Evolutionary conservation across 2,113 vertebrate genomes (phyloP).

Genomic region (Monarcha castaneiventris): DNA sequence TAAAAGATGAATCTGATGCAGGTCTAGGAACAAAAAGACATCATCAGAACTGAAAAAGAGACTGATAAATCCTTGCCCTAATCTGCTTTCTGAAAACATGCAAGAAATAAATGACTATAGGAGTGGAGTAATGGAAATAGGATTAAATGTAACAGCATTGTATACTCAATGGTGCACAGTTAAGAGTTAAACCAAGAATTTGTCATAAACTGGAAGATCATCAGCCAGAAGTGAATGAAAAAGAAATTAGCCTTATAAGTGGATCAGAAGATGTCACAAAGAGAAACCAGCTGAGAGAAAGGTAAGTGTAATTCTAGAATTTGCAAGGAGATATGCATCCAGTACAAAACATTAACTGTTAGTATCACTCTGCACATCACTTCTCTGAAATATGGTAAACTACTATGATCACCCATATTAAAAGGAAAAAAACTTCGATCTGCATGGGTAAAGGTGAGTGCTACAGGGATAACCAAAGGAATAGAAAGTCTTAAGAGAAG

Average conservation of each 20-base stretch:
- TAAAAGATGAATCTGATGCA: neutral
- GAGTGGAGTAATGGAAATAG: neutral
- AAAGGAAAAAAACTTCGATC: neutral
- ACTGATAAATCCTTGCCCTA: neutral
- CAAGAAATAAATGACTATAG: neutral
- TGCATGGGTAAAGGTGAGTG: neutral
- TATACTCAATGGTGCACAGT: neutral
- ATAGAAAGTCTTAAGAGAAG: neutral
- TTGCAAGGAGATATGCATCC: neutral
- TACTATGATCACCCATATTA: neutral
- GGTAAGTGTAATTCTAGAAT: slow-evolving; percentile 1
- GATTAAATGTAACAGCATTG: neutral
- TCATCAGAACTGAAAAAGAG: neutral
- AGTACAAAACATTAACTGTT: neutral
- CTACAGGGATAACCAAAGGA: neutral
- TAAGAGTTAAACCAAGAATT: neutral
- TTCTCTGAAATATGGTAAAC: neutral
- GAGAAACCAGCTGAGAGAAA: neutral
- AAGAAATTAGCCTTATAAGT: neutral
- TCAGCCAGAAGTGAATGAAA: neutral
- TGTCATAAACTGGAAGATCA: neutral
- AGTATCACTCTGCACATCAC: neutral
- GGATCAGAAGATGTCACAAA: neutral
- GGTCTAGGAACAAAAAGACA: neutral
- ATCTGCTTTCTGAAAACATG: neutral